Conservation (phyloP, 2,113 vertebrate species). For the Romanogobio albipinnatus region DNA sequence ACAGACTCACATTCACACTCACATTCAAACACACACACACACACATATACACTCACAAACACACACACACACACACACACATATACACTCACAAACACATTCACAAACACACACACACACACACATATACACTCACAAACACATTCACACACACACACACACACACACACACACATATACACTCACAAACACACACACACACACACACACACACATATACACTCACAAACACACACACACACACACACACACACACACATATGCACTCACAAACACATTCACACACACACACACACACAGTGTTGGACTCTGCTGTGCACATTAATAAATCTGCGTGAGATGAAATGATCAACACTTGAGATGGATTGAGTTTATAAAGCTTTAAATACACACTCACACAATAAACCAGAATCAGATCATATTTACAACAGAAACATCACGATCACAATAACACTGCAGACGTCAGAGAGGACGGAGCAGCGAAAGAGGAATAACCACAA, state of each 20-base stretch:
- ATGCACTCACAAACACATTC: too few relatives aligned
- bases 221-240: constrained; percentile 2
- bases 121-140: too few relatives aligned
- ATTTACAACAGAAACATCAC: background rate
- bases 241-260: too few relatives aligned
- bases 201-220: too few relatives aligned
- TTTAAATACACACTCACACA: constrained; percentile 13
- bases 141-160: too few relatives aligned
- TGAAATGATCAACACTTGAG: background rate
- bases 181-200: too few relatives aligned
- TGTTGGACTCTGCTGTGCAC: too few relatives aligned
- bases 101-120: too few relatives aligned
- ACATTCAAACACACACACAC: background rate
- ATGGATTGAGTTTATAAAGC: background rate
- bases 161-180: too few relatives aligned
- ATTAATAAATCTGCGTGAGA: background rate
- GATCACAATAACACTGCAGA: background rate
- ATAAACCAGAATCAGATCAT: background rate
- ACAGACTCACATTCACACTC: too few relatives aligned
- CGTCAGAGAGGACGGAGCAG: background rate
- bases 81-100: too few relatives aligned
- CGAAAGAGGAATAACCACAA: background rate
- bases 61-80: background rate
- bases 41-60: background rate
- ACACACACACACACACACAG: too few relatives aligned